Evolutionary conservation across 1,140 invertebrate species (phyloP), one percentile per base, ranked within the genome.

Genomic region (Pseudomyrmex gracilis): DNA sequence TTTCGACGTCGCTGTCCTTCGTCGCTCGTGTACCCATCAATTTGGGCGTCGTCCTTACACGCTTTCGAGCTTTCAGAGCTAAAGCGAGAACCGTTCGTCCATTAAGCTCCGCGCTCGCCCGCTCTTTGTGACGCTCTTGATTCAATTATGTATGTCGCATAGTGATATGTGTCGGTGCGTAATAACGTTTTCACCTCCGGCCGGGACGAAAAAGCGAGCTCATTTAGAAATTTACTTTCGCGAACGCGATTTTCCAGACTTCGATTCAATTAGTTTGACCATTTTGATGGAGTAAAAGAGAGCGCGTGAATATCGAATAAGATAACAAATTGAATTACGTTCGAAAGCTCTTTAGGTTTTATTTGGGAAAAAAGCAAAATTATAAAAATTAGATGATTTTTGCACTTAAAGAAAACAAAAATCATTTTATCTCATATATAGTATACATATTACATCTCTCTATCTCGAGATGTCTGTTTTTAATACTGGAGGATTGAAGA

Each of bases 31-130:
- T 66, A 74, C 45, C 85, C 80, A 70, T 87, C 86, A 87, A 87
- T 87, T 87, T 87, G 76, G 82, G 66, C 82, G 68, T 86, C 55
- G 55, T 80, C 78, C 57, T 68, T 85, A 82, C 66, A 45, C 71
- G 57, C 82, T 78, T 55, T 58, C 77, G 58, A 60, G 76, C 85
- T 85, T 88, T 88, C 78, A 88, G 63, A 85, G 84, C 77, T 85
- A 80, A 80, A 80, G 73, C 24, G 53, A 80, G 76, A 80, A 80
- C 66, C 66, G 64, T 71, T 70, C 85, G 47, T 87, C 86, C 86
- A 87, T 87, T 87, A 87, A 71, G 64, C 66, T 43, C 15, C 49
- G 10, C 43, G 20, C 61, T 20, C 34, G 49, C 57, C 57, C 51
- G 67, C 51, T 77, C 74, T 87, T 83, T 86, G 77, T 74, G 83